A percentile compares a stretch with the other conserved stretches of the same genome.
Conservation (phyloP, 2,888 invertebrate species). For the Camponotus fellah region DNA sequence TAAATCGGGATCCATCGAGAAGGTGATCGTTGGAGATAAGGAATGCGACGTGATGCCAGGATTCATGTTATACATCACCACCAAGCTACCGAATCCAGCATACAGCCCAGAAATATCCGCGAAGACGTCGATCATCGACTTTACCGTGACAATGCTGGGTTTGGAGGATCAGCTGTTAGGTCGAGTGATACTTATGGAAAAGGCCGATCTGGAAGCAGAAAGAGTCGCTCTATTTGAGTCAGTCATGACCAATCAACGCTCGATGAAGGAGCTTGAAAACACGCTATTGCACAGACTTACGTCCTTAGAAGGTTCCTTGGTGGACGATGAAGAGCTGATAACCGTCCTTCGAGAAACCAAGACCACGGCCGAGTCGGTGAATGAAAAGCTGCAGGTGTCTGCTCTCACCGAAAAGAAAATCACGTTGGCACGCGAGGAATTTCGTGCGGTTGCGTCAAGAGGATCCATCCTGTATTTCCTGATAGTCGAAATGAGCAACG, state of each 20-base stretch:
- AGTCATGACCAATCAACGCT: constrained; percentile 97
- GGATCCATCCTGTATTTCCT: constrained; percentile 98
- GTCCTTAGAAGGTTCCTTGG: constrained; percentile 96
- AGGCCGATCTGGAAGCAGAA: constrained; percentile 97
- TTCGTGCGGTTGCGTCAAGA: constrained; percentile 96
- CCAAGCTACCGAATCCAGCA: constrained; percentile 97
- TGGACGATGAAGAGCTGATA: constrained; percentile 98
- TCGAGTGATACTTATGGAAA: constrained; percentile 98
- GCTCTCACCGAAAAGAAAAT: constrained; percentile 98
- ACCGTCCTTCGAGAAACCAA: constrained; percentile 94
- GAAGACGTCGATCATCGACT: constrained; percentile 98
- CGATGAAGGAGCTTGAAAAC: constrained; percentile 98
- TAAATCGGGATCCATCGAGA: constrained; percentile 98
- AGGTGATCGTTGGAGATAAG: constrained; percentile 97
- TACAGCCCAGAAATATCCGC: constrained; percentile 99
- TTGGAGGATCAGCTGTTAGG: constrained; percentile 97
- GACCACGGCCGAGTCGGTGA: constrained; percentile 97
- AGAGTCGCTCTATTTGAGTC: constrained; percentile 97
- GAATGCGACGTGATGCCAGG: constrained; percentile 99
- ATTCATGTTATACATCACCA: constrained; percentile 98
- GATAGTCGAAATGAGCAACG: constrained; percentile 98
- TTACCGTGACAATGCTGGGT: constrained; percentile 98
- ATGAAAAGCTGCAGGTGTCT: constrained; percentile 96
- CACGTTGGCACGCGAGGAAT: constrained; percentile 97
- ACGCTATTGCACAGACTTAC: constrained; percentile 96